Conservation (phyloP, 2,888 invertebrate species). For the Belgica antarctica region DNA sequence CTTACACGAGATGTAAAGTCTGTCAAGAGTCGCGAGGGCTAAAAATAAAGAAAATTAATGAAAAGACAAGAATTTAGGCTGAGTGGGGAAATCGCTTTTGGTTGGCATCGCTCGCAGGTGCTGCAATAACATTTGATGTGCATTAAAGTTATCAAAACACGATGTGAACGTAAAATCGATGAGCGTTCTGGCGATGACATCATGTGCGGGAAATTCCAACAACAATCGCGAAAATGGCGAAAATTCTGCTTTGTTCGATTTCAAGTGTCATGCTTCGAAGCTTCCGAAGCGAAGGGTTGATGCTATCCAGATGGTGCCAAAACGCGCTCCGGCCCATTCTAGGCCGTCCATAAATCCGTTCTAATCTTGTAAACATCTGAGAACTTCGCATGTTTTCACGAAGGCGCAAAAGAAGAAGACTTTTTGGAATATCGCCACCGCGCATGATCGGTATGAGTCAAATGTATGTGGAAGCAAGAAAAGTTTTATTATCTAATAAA, state of each 20-base stretch:
- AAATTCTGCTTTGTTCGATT: neutral
- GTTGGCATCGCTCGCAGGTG: neutral
- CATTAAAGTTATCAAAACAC: neutral
- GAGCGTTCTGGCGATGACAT: neutral
- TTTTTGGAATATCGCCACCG: neutral
- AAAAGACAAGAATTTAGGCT: neutral
- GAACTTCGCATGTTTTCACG: neutral
- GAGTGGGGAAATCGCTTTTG: neutral
- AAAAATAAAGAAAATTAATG: constrained; percentile 12
- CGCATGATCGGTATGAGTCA: neutral
- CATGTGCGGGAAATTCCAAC: constrained; percentile 26
- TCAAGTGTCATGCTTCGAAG: neutral
- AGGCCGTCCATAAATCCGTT: constrained; percentile 1
- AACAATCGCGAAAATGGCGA: constrained; percentile 37
- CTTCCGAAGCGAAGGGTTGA: neutral
- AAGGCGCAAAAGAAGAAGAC: constrained; percentile 1
- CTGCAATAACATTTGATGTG: neutral
- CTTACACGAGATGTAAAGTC: neutral
- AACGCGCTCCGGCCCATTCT: neutral
- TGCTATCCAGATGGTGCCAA: constrained; percentile 6
- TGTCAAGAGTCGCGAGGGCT: neutral
- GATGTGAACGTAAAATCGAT: constrained; percentile 1
- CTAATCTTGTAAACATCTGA: neutral
- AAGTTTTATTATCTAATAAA: constrained; percentile 17
- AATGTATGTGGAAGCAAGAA: neutral